Conservation (phyloP, 2,113 vertebrate species). For the human region DNA sequence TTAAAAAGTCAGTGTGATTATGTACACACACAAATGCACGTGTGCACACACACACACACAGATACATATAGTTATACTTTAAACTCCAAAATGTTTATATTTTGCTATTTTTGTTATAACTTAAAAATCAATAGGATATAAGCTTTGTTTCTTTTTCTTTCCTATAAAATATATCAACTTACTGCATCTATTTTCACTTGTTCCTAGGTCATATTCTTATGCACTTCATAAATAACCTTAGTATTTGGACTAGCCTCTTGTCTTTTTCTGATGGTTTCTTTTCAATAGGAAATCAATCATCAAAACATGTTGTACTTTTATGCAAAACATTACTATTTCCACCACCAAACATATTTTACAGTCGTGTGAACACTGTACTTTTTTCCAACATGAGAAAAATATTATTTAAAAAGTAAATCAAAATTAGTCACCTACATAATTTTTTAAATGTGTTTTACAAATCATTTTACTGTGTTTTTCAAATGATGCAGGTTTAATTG, state of each 20-base stretch:
- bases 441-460: not conserved
- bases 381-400: not conserved
- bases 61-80: not conserved
- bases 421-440: not conserved
- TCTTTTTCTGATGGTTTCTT: not conserved
- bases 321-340: not conserved
- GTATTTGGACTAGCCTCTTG: not conserved
- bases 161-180: not conserved
- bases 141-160: not conserved
- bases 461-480: not conserved
- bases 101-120: not conserved
- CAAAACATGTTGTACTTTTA: not conserved
- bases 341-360: not conserved
- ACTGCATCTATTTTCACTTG: not conserved
- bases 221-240: not conserved
- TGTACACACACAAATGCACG: accelerated
- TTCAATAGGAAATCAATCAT: not conserved
- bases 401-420: not conserved
- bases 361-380: not conserved
- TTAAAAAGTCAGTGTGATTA: not conserved
- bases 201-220: not conserved
- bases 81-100: not conserved
- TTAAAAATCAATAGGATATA: not conserved
- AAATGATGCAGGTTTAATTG: not conserved
- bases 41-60: not conserved